Base-by-base conservation (phyloP, 2,888 invertebrate genomes). In the Pollenia labialis region DNA sequence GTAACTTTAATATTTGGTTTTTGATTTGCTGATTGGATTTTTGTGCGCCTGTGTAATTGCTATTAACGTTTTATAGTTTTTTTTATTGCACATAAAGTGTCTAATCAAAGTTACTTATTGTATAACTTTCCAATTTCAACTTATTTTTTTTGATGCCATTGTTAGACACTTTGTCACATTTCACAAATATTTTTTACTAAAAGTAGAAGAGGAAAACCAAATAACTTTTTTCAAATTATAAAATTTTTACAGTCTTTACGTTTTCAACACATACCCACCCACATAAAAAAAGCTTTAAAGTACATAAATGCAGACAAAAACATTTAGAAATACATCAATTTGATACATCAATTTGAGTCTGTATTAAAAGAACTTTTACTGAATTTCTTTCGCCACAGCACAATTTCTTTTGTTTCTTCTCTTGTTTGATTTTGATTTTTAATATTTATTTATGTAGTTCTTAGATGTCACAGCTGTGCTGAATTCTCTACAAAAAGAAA, bases 81-180 rank as follows among this genome's bases (percentile, higher is more conserved):
- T 32, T 32, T 3, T 32, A 32, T 32, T 6, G 6, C 4, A 32
- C 32, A 32, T 32, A 32, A 32, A 32, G 6, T 32, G 32, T 32
- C 32, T 32, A 32, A 32, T 6, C 32, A 32, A 14, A 4, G 7
- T n/a, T 40, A 8, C 14, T 40, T 58, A 58, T 40, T 58, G 12
- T 40, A 8, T 42, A 42, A 7, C n/a, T 42, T 62, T 62, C 9
- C n/a, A 62, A 62, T 42, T 42, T 42, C 1, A n/a, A 62, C 7
- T n/a, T 42, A 10, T 62, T 9, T 42, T 60, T 32, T 32, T 32
- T 32, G 32, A 16, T 42, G n/a, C 2, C n/a, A 62, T 62, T 62
- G 14, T 42, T 16, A 42, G 42, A 62, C 62, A 62, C n/a, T 42
- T 42, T 42, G 42, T 62, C 10, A 62, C 62, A 62, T 62, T 62